Base-by-base conservation (phyloP, 1,140 invertebrate genomes). In the Polypedilum pembai region DNA sequence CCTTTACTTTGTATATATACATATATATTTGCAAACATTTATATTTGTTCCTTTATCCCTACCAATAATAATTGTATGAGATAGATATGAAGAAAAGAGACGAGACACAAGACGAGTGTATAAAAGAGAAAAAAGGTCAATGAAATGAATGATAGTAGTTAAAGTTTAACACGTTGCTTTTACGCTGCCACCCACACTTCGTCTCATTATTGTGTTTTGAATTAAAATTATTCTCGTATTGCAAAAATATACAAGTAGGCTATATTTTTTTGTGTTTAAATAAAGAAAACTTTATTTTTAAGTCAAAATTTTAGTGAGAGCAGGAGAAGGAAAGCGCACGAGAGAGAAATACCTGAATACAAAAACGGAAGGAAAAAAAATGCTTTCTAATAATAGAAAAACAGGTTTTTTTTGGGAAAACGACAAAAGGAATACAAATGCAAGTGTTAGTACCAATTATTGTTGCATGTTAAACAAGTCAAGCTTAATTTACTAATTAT, bases 311-410 rank as follows among this genome's bases (percentile, higher is more conserved):
- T 33, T 33, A 33, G 5, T 5, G 24, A 33, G 24, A 33, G 5
- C 24, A 33, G 24, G 24, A 33, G 24, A 5, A 33, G 24, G 24
- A 33, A 33, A 33, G 24, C 5, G 12, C 4, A n/a, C n/a, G 12
- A 56, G 45, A n/a, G 45, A 56, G n/a, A 56, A 56, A 56, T 56
- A 56, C 45, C 45, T 56, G 45, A 56, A 56, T 56, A 56, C 10
- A 15, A 56, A 45, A 56, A 56, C 45, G 15, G 12, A 56, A 33
- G 24, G 24, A 33, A 33, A 33, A 33, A 33, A 33, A 33, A 3
- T 33, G 24, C 5, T 15, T n/a, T 56, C 45, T 56, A 56, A 56
- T 56, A 56, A 56, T 56, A 56, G 45, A 56, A 56, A 56, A 56
- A 56, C n/a, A 56, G 45, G 45, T 56, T n/a, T 56, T n/a, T 33